Base-by-base conservation (phyloP, 2,113 vertebrate genomes). In the Ptychochromis oligacanthus region DNA sequence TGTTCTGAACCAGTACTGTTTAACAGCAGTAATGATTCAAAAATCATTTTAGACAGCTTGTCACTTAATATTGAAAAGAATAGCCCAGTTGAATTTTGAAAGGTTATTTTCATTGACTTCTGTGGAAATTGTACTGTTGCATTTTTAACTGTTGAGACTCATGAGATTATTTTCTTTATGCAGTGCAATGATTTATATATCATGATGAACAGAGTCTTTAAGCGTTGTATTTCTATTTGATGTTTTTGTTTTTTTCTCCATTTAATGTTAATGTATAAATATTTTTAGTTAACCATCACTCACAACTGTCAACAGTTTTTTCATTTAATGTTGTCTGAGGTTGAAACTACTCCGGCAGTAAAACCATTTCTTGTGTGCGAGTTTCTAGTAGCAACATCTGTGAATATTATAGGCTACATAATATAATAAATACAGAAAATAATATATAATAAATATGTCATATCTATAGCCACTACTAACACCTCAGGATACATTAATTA, bases 171-270 rank as follows among this genome's bases (percentile, higher is more conserved):
- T 40, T 49, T 49, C n/a, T 36, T 67, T 20, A 36, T 81, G 22
- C 40, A 62, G 11, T 40, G 12, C 52, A n/a, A 79, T 7, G 7
- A 82, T 75, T 72, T 67, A 72, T 84, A 57, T 31, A 80, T 85
- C 61, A 65, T 82, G 52, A 22, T 22, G 22, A 67, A 43, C 43
- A 17, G 43, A 36, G 20, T 36, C 64, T 31, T 18, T 26, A 57
- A 49, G 24, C 43, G 52, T 72, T 79, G 14, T 2, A 2, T 83
- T 62, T 43, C 57, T n/a, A 49, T 75, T 75, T 10, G n/a, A 10
- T 31, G 8, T 28, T 72, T 40, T 20, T 28, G 18, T 26, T 70
- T 18, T 65, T 49, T 49, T 18, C 24, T 0, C 49, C 28, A 3
- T 49, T 49, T 70, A 7, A 2, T 49, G 24, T 14, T 49, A 49